Evolutionary conservation across 53 echinoderm and acorn worm species (phyloP).

Genomic region (Antedon mediterranea): DNA sequence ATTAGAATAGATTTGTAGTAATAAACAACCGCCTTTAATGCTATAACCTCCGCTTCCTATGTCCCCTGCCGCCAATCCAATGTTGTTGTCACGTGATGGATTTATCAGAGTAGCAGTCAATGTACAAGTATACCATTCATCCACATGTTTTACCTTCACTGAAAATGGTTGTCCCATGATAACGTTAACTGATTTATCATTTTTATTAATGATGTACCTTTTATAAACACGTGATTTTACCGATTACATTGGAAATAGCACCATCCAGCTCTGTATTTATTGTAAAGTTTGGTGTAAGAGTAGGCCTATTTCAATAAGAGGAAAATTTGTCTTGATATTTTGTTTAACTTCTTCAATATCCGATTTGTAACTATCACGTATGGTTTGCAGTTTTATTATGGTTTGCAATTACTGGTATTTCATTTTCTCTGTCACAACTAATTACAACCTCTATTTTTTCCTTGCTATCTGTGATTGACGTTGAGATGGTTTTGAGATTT

Average conservation of each 20-base stretch:
- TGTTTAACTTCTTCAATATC: not conserved
- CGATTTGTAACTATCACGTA: not conserved
- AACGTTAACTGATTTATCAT: not conserved
- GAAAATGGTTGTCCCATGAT: not conserved
- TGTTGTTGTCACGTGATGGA: not conserved
- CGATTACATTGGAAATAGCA: not conserved
- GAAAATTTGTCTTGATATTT: not conserved
- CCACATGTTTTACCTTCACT: not conserved
- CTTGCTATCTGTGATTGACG: too few relatives aligned
- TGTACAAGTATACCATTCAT: not conserved
- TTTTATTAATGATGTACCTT: not conserved
- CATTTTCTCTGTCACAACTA: not conserved
- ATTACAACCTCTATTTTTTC: not conserved
- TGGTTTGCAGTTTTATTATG: not conserved
- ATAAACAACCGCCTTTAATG: too few relatives aligned
- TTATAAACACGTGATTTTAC: not conserved
- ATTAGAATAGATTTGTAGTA: too few relatives aligned
- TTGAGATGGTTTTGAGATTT: too few relatives aligned
- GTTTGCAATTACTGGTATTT: not conserved
- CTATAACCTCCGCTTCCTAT: not conserved
- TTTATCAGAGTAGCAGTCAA: not conserved
- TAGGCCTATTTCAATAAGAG: not conserved
- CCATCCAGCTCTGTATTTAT: not conserved
- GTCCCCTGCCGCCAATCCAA: not conserved
- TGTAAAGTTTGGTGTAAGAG: not conserved